A percentile compares a stretch with the other conserved stretches of the same genome.
Conservation (phyloP, 2,888 invertebrate genomes). For the Cataglyphis rosenhaueri region DNA sequence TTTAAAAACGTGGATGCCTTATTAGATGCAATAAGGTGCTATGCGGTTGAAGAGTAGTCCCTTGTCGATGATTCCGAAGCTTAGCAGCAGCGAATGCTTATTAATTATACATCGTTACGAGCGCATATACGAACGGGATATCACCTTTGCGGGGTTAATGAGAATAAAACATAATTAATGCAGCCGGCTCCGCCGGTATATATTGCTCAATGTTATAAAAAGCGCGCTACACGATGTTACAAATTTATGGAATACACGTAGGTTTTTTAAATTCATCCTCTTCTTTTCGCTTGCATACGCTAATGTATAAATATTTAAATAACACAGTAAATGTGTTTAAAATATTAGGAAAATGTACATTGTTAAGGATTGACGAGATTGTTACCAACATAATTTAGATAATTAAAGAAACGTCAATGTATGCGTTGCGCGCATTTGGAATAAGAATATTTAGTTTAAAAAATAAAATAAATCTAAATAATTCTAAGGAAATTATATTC, state of each 20-base stretch:
- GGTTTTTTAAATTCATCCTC: slow-evolving; percentile 39
- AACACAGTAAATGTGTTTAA: background rate
- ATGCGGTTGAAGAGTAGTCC: slow-evolving; percentile 30
- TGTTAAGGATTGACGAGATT: slow-evolving; percentile 5
- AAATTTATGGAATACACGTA: slow-evolving; percentile 28
- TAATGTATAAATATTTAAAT: slow-evolving; percentile 29
- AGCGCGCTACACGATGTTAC: slow-evolving; percentile 12
- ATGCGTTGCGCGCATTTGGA: background rate
- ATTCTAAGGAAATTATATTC: background rate
- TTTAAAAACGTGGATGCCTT: slow-evolving; percentile 32
- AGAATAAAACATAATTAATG: slow-evolving; percentile 55
- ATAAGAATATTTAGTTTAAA: background rate
- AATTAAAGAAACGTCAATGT: background rate
- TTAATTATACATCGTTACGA: slow-evolving; percentile 50
- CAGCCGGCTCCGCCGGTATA: slow-evolving; percentile 14
- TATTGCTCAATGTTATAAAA: slow-evolving; percentile 21
- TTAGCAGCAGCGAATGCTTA: slow-evolving; percentile 30
- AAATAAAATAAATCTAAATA: background rate
- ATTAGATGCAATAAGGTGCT: slow-evolving; percentile 24
- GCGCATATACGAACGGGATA: slow-evolving; percentile 24
- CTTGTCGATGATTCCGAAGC: slow-evolving; percentile 44
- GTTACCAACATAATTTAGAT: background rate
- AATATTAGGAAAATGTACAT: background rate
- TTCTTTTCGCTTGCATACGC: slow-evolving; percentile 8
- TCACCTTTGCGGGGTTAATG: slow-evolving; percentile 40